These are phyloP conservation scores for Lucinisca nassula DNA, from an alignment of 2,888 invertebrate genomes.

Conservation along the genomic window DNA sequence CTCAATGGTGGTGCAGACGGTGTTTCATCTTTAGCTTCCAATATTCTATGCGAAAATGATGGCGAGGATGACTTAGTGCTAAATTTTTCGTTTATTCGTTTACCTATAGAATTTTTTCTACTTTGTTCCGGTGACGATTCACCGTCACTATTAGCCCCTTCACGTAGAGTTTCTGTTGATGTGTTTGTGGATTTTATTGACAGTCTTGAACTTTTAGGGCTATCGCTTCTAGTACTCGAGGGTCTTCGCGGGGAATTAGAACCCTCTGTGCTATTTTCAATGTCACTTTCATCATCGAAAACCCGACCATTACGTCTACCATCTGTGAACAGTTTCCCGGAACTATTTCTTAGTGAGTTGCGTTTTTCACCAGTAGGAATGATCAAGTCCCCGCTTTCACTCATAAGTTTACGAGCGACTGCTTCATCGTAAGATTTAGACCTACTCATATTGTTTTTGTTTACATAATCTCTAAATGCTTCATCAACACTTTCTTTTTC, in stretches of 20 bases:
- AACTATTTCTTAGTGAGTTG: constrained; percentile 73
- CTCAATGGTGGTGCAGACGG: constrained; percentile 45
- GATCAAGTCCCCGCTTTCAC: constrained; percentile 68
- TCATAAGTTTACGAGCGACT: constrained; percentile 77
- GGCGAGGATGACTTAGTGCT: constrained; percentile 27
- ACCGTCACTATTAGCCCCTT: constrained; percentile 77
- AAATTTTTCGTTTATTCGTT: constrained; percentile 44
- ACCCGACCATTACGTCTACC: constrained; percentile 79
- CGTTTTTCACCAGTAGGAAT: constrained; percentile 57
- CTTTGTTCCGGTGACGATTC: constrained; percentile 79
- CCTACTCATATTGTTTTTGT: constrained; percentile 80
- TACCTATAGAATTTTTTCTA: constrained; percentile 63
- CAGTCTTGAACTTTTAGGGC: constrained; percentile 79
- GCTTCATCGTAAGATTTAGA: constrained; percentile 85
- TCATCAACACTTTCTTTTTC: constrained; percentile 82
- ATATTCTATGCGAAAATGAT: constrained; percentile 48
- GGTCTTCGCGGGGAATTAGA: constrained; percentile 73
- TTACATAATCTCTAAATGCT: constrained; percentile 77
- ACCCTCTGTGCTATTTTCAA: constrained; percentile 74
- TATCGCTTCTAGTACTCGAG: constrained; percentile 80
- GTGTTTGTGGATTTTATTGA: constrained; percentile 83
- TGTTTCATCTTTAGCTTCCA: constrained; percentile 40
- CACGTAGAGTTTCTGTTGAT: constrained; percentile 84
- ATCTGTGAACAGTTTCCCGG: constrained; percentile 75
- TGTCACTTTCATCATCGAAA: constrained; percentile 82